Conservation (phyloP, 1,140 invertebrate species). For the Latrodectus geometricus region DNA sequence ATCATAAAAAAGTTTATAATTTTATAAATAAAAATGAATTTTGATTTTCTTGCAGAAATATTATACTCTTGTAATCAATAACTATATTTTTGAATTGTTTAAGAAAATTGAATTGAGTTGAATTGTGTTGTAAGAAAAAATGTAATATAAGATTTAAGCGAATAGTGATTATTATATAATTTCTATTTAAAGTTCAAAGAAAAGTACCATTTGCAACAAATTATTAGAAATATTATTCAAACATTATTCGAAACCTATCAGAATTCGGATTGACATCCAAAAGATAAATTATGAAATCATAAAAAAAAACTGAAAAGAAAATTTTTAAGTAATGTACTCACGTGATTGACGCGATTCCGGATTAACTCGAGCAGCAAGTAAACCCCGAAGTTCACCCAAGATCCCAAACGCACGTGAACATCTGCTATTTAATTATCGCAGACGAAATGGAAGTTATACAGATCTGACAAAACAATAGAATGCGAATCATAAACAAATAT, state of each 20-base stretch:
- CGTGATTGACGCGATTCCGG: background rate
- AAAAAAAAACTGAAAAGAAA: background rate
- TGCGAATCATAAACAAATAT: constrained; percentile 28
- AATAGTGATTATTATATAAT: too few relatives aligned
- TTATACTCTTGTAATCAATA: too few relatives aligned
- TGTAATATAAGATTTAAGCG: too few relatives aligned
- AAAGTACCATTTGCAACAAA: too few relatives aligned
- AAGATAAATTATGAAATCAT: background rate
- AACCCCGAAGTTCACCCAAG: constrained; percentile 12
- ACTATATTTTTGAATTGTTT: too few relatives aligned
- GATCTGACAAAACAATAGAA: constrained; percentile 35
- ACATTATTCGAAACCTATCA: background rate
- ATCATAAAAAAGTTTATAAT: too few relatives aligned
- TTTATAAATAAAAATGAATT: too few relatives aligned
- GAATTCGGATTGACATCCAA: background rate
- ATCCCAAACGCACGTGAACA: background rate
- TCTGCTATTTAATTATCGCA: constrained; percentile 5
- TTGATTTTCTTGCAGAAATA: too few relatives aligned
- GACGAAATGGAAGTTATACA: background rate
- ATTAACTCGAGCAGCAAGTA: background rate
- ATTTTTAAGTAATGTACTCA: background rate
- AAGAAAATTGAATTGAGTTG: too few relatives aligned
- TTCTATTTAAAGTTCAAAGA: too few relatives aligned
- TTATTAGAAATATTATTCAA: background rate
- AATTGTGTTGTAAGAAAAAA: too few relatives aligned